Base-by-base conservation (phyloP, 2,888 invertebrate species). In the Limnephilus lunatus region DNA sequence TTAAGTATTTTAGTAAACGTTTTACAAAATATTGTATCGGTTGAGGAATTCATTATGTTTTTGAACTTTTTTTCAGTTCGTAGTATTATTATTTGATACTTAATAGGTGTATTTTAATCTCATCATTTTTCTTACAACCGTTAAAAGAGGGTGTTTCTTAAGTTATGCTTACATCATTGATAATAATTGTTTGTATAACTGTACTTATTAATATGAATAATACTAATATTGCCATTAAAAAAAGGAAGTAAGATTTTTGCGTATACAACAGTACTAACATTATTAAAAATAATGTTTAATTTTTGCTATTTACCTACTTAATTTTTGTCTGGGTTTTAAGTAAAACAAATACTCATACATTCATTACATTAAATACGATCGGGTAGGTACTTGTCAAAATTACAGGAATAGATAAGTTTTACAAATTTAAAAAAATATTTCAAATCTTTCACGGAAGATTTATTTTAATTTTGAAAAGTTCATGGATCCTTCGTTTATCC, bases 31-130 rank as follows among this genome's bases (percentile, higher is more conserved):
- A 82, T 30, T 83, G 83, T 35, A 83, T 83, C 35, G 32, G 32
- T 83, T 35, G 35, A 83, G 31, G 35, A 83, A 35, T 86, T 48
- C 48, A 86, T 44, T 44, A 25, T 86, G 44, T 25, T 48, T 48
- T 86, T 30, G 86, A 86, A 15, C 39, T 86, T 0, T 48, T 44
- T 30, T 86, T 86, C 44, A 30, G 44, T 86, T 39, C 44, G 12
- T 25, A 86, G 86, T 86, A 86, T 86, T 86, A 86, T 86, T 86
- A 68, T 68, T 68, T 68, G 68, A 32, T 82, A 32, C 82, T 82
- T 82, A 32, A 31, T 82, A 32, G 68, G 25, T 68, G 9, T 68
- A 68, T n/a, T n/a, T 68, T 25, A 68, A 68, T 68, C 53, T 68
- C 53, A 19, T 68, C 53, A 68, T 68, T 68, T 19, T 25, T 68